Conservation (phyloP, 2,888 invertebrate species). For the Napeogenes sylphis region DNA sequence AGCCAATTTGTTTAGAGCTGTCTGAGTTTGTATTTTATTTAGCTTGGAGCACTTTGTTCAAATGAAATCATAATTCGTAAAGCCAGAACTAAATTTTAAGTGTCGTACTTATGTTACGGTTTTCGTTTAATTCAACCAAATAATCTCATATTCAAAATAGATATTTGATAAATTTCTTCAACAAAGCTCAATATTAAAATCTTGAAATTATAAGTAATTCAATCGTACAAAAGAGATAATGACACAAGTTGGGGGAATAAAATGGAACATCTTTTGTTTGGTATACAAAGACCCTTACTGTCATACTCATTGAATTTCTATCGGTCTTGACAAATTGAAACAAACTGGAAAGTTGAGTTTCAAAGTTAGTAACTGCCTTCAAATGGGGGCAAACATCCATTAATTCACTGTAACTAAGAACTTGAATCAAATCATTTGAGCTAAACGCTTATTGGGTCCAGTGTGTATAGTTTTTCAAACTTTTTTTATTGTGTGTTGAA, state of each 20-base stretch:
- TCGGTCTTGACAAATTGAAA: conserved; percentile 68
- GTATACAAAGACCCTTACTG: conserved; percentile 46
- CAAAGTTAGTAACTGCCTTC: conserved; percentile 56
- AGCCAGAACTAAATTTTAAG: conserved; percentile 7
- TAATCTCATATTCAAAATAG: not conserved
- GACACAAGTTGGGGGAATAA: conserved; percentile 39
- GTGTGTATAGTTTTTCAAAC: conserved; percentile 28
- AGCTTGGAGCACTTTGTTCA: conserved; percentile 29
- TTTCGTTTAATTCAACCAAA: not conserved
- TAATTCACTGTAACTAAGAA: conserved; percentile 64
- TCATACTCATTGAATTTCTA: conserved; percentile 61
- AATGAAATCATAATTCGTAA: conserved; percentile 22
- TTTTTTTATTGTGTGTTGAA: conserved; percentile 12
- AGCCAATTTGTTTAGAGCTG: conserved; percentile 33
- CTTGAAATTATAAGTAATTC: conserved; percentile 4
- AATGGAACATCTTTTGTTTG: conserved; percentile 58
- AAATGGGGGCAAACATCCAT: conserved; percentile 60
- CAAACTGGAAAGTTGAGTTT: conserved; percentile 65
- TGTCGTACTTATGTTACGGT: conserved; percentile 1
- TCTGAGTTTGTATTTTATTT: conserved; percentile 32
- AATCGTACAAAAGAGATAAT: conserved; percentile 33
- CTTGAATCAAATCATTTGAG: conserved; percentile 66
- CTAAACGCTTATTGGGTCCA: conserved; percentile 48
- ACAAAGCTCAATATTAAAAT: conserved; percentile 3
- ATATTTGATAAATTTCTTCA: conserved; percentile 1